phyloP scores from a whole-genome alignment of 2,797 vertebrate species.

The Enteromius anoplus region DNA sequence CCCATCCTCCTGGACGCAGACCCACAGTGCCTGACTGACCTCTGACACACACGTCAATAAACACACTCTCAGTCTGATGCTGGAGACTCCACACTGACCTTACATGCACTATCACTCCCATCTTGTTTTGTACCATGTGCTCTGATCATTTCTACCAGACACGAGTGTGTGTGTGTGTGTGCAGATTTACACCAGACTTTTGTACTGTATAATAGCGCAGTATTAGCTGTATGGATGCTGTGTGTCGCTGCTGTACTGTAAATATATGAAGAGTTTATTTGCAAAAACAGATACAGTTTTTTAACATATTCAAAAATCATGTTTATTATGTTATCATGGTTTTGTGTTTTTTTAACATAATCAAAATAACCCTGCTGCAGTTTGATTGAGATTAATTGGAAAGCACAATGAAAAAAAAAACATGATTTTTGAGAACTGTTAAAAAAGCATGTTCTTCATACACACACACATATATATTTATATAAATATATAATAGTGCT shows the following conservation, averaged over 20 bases:
- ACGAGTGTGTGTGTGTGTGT: conserved; percentile 61
- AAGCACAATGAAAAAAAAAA: not conserved
- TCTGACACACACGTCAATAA: not conserved
- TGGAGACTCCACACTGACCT: conserved; percentile 57
- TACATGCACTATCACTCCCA: conserved; percentile 75
- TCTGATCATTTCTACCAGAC: conserved; percentile 70
- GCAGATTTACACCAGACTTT: conserved; percentile 61
- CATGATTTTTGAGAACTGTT: not conserved
- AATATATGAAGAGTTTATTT: conserved; percentile 31
- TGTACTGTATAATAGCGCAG: conserved; percentile 81
- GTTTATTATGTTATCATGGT: too few relatives aligned
- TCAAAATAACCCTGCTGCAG: not conserved
- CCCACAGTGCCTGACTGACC: conserved; percentile 11
- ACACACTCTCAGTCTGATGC: not conserved
- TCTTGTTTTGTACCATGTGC: conserved; percentile 70
- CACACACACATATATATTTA: too few relatives aligned
- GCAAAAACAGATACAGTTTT: too few relatives aligned
- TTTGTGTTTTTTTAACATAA: not conserved
- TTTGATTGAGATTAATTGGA: not conserved
- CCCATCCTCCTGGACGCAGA: conserved; percentile 56
- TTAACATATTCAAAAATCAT: too few relatives aligned
- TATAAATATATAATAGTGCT: too few relatives aligned
- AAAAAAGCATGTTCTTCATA: not conserved
- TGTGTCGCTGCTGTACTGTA: conserved; percentile 66
- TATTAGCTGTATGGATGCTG: conserved; percentile 78